phyloP scores from a whole-genome alignment of 2,113 vertebrate genomes.

The Daphoenositta chrysoptera region DNA sequence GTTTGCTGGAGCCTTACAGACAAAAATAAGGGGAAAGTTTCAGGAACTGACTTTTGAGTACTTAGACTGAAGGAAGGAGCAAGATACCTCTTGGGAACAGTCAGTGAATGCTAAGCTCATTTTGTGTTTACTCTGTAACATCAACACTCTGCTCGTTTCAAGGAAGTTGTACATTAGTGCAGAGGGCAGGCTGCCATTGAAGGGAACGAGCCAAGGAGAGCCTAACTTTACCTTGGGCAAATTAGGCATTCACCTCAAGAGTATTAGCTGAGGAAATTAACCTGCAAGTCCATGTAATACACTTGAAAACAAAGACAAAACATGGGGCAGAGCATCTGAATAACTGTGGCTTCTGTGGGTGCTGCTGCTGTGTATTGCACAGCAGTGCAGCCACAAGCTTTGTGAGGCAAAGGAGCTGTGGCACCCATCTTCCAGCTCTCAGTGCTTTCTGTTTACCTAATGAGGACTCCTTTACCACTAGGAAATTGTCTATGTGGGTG shows the following conservation, averaged over 20 bases:
- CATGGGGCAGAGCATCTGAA: background rate
- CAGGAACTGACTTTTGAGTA: background rate
- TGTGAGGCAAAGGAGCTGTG: background rate
- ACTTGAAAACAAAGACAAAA: background rate
- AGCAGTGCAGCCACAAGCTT: background rate
- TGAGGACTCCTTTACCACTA: background rate
- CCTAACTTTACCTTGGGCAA: background rate
- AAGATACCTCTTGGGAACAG: background rate
- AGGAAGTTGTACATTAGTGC: background rate
- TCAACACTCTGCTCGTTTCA: background rate
- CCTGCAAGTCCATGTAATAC: background rate
- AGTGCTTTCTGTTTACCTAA: background rate
- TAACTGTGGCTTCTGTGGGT: background rate
- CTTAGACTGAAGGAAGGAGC: background rate
- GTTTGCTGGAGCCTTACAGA: background rate
- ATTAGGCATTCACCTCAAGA: background rate
- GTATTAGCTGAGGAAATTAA: background rate
- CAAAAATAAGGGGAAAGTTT: background rate
- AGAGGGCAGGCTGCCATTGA: slow-evolving; percentile 16
- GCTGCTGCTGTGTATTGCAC: background rate
- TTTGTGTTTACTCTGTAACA: background rate
- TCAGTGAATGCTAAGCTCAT: background rate
- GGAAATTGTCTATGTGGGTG: background rate
- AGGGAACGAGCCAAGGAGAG: background rate
- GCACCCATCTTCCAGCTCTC: background rate